These are phyloP conservation scores for Anoplopoma fimbria DNA, from an alignment of 2,113 vertebrate species.

Conservation along the genomic window DNA sequence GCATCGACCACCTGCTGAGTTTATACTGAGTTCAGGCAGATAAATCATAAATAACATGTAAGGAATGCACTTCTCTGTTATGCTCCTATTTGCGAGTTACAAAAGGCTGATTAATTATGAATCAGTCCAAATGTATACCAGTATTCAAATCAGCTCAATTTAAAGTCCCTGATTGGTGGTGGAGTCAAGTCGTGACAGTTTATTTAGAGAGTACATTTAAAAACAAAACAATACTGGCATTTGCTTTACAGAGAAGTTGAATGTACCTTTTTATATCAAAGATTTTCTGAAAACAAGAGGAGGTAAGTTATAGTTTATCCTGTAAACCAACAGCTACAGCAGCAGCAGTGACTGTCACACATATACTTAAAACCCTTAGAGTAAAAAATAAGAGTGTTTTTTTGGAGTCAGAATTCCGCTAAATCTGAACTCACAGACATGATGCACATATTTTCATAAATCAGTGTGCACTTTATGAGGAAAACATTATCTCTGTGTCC, in stretches of 20 bases:
- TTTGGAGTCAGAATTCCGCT: background rate
- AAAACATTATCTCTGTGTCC: background rate
- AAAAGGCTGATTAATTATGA: slow-evolving; percentile 42
- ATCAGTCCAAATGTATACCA: slow-evolving; percentile 9
- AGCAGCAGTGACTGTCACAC: background rate
- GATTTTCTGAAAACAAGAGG: background rate
- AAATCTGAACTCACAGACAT: background rate
- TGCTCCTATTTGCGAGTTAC: background rate
- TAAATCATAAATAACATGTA: slow-evolving; percentile 8
- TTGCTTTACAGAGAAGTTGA: background rate
- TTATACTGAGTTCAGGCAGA: slow-evolving; percentile 14
- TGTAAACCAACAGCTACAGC: background rate
- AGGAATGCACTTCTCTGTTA: background rate
- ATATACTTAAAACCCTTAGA: background rate
- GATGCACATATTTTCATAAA: background rate
- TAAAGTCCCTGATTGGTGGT: background rate
- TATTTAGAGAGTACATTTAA: background rate
- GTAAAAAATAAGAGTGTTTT: background rate
- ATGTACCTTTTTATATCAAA: background rate
- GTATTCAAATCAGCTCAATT: slow-evolving; percentile 8
- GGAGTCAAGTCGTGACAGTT: background rate
- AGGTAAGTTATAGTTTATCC: background rate
- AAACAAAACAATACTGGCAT: background rate
- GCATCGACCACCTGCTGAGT: slow-evolving; percentile 8
- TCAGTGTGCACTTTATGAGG: background rate